Evolutionary conservation across 1,140 invertebrate genomes (phyloP).

Genomic region (Mizuhopecten yessoensis): DNA sequence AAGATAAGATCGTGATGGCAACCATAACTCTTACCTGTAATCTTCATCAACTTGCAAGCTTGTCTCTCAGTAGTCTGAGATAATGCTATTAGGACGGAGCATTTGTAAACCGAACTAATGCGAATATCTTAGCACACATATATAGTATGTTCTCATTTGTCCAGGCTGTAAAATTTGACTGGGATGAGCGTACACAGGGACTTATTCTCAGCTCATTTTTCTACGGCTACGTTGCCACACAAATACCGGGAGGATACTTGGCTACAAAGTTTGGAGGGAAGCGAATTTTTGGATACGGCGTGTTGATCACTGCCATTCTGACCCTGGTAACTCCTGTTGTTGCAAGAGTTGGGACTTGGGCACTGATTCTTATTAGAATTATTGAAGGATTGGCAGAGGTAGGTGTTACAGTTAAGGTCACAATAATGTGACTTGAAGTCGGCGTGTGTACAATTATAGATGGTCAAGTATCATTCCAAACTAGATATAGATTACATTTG

Average conservation of each 20-base stretch:
- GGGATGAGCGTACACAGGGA: conserved; percentile 79
- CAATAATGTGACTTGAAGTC: too few species aligned
- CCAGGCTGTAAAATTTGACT: conserved; percentile 76
- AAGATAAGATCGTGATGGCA: too few species aligned
- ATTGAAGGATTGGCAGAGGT: conserved; percentile 95
- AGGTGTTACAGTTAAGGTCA: conserved; percentile 59
- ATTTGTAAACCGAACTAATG: too few species aligned
- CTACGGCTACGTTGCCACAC: conserved; percentile 81
- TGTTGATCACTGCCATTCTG: conserved; percentile 90
- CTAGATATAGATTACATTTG: too few species aligned
- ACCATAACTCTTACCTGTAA: too few species aligned
- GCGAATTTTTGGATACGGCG: conserved; percentile 90
- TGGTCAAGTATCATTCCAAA: too few species aligned
- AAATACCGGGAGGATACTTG: conserved; percentile 89
- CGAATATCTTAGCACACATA: too few species aligned
- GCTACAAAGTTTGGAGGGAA: conserved; percentile 92
- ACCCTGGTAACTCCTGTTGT: conserved; percentile 92
- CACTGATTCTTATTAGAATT: conserved; percentile 90
- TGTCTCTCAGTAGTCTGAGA: too few species aligned
- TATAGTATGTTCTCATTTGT: too few species aligned
- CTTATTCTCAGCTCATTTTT: conserved; percentile 81
- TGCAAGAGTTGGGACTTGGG: conserved; percentile 87
- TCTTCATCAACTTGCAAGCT: too few species aligned
- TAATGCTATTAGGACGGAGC: too few species aligned
- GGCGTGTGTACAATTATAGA: too few species aligned